Evolutionary conservation across 2,113 vertebrate species (phyloP).

Genomic region (Marmota flaviventris): DNA sequence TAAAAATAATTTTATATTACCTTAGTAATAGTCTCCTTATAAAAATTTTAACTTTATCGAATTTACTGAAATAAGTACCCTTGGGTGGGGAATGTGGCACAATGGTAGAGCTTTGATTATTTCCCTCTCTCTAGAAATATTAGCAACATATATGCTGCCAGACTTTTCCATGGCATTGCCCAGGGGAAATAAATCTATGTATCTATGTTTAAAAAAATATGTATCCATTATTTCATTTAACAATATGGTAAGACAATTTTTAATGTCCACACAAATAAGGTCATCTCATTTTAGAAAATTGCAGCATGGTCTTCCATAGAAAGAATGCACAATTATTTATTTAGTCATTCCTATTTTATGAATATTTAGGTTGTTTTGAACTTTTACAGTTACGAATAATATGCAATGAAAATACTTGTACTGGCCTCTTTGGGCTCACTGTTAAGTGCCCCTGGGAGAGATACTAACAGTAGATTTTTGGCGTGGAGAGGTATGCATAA

Average conservation of each 20-base stretch:
- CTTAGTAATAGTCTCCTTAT: neutral
- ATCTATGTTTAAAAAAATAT: neutral
- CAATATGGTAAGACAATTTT: neutral
- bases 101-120: neutral
- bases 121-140: neutral
- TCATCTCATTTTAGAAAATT: slow-evolving; percentile 34
- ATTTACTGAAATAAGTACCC: neutral
- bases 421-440: neutral
- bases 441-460: neutral
- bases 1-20: slow-evolving; percentile 28
- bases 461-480: neutral
- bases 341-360: slow-evolving; percentile 34
- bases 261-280: neutral
- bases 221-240: neutral
- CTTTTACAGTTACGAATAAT: slow-evolving; percentile 47
- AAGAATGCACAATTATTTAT: neutral
- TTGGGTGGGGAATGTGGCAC: neutral
- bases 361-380: slow-evolving; percentile 9
- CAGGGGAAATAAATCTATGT: neutral
- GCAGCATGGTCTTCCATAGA: neutral
- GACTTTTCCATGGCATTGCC: neutral
- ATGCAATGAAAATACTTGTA: neutral
- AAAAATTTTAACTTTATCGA: neutral
- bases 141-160: neutral
- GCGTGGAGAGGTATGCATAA: neutral